A percentile compares a stretch with the other conserved stretches of the same genome.
Conservation (phyloP, 2,888 invertebrate species). For the Elegia similella region DNA sequence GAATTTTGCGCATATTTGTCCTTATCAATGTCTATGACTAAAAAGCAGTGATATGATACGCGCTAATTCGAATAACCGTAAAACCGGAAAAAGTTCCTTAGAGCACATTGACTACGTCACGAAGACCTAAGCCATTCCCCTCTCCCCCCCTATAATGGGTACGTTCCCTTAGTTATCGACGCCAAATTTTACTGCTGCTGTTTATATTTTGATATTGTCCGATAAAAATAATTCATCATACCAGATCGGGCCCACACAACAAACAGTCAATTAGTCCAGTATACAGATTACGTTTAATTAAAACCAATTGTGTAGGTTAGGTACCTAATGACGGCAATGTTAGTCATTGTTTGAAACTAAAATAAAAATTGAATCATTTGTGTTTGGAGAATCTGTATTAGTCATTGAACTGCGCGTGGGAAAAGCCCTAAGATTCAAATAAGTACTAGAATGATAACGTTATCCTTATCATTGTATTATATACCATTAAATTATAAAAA, state of each 20-base stretch:
- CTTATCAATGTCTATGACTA: no score
- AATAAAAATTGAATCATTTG: constrained; percentile 10
- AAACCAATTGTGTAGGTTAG: constrained; percentile 2
- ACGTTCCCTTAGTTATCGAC: no score
- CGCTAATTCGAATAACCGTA: no score
- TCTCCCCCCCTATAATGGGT: no score
- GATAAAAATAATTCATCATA: not conserved
- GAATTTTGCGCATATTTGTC: no score
- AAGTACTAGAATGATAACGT: not conserved
- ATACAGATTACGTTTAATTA: constrained; percentile 7
- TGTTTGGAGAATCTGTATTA: not conserved
- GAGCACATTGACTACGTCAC: no score
- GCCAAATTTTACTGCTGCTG: no score
- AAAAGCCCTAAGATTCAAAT: not conserved
- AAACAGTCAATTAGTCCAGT: not conserved
- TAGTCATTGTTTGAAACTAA: constrained; percentile 6
- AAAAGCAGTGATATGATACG: no score
- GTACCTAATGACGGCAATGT: not conserved
- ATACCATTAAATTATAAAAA: not conserved
- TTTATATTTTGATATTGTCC: no score
- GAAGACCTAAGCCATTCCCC: no score
- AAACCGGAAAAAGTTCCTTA: no score
- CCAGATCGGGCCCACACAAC: not conserved
- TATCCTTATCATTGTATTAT: no score
- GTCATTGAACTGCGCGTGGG: constrained; percentile 3